Base-by-base conservation (phyloP, 1,140 invertebrate species). In the Eufriesea mexicana region DNA sequence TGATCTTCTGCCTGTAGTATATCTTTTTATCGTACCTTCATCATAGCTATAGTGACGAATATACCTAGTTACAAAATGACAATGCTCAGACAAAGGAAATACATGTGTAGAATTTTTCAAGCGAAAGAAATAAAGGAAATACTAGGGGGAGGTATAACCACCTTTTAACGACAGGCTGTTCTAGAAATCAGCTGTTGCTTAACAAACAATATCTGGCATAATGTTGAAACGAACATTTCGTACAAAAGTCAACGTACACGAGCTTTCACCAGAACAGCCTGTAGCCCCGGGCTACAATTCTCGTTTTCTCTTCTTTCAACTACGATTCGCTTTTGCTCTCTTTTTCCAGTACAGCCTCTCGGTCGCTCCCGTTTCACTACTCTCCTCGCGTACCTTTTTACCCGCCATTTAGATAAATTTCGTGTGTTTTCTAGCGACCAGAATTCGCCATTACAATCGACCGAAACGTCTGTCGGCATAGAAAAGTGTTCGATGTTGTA, bases 211-310 rank as follows among this genome's bases (percentile, higher is more conserved):
- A 86, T 74, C 62, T 77, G 57, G 77, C 67, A 49, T 84, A n/a
- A 70, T 14, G 77, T 55, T 57, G 54, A 28, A 83, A 79, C 25
- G 55, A 82, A 78, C 55, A 61, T 80, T 87, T 85, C 73, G 70
- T 79, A 57, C 57, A 79, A 82, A n/a, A 86, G 55, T 73, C 55
- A 74, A 82, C 51, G 74, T 62, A 68, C 45, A 87, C 64, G 67
- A 73, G 86, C 87, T 89, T 89, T 89, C 86, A 89, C 83, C 84
- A 77, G 84, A 79, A 71, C 70, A 66, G 47, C 28, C 75, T 42
- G 62, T 71, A 70, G 79, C 85, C 74, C 45, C 66, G 5, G 73
- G 84, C 84, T 78, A 84, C 49, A 42, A 86, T 86, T 73, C 61
- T 42, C 64, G 49, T 79, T 84, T 70, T 80, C 64, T 86, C 72